Conservation (phyloP, 2,797 vertebrate genomes). For the Petrocephalus schoutedeni region DNA sequence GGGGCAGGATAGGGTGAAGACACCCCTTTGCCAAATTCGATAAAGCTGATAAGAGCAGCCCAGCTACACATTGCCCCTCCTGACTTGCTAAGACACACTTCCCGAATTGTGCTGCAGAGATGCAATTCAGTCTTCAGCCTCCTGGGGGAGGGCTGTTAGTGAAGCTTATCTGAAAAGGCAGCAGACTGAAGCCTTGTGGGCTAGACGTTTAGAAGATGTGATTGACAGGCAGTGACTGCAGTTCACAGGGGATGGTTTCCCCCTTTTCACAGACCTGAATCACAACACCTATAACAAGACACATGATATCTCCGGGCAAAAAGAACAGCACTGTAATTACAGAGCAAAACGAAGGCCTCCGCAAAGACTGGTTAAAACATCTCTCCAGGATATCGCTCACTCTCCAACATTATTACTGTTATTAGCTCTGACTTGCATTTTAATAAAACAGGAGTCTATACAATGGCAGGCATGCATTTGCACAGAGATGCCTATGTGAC, state of each 20-base stretch:
- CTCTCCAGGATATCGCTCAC: conserved; percentile 2
- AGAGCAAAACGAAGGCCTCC: neutral
- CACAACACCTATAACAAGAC: conserved; percentile 12
- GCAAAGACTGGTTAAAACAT: conserved; percentile 5
- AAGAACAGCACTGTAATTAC: conserved; percentile 8
- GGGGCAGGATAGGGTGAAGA: neutral
- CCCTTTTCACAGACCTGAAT: conserved; percentile 6
- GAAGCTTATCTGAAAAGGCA: neutral
- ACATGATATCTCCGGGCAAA: neutral
- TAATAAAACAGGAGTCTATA: neutral
- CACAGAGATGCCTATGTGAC: neutral
- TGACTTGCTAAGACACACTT: neutral
- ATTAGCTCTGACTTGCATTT: conserved; percentile 1
- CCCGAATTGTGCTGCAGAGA: neutral
- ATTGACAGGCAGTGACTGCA: neutral
- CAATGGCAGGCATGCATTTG: neutral
- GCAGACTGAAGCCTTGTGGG: neutral
- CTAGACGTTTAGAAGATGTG: neutral
- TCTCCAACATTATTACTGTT: conserved; percentile 13
- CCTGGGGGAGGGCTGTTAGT: neutral
- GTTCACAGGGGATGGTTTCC: neutral
- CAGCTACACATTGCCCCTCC: neutral
- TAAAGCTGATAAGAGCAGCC: neutral
- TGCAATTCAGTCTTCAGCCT: neutral
- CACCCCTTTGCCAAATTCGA: neutral